Evolutionary conservation across 1,140 invertebrate genomes (phyloP), one percentile per base, ranked within the genome.

Genomic region (Monomorium pharaonis): DNA sequence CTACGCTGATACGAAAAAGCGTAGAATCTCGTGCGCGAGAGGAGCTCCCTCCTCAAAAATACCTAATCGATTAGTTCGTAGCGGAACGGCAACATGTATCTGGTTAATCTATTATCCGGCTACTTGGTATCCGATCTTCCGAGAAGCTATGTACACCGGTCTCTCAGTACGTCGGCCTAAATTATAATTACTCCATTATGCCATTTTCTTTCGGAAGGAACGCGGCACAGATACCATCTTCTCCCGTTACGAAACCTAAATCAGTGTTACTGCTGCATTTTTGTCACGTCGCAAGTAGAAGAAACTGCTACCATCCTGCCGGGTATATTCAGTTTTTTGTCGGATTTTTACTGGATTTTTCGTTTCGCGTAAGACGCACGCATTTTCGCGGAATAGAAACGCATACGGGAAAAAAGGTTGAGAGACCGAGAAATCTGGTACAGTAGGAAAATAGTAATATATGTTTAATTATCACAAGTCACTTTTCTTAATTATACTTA

Each of bases 31-130:
- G 37, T 77, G 24, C 49, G 33, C 33, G 42, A 49, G 16, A 27
- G 60, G 10, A 16, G n/a, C 18, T 67, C 10, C 3, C n/a, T 63
- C 3, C n/a, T 63, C 69, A 81, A 86, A 88, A 88, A 88, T 89
- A 47, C 47, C 51, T 89, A 89, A 89, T 89, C 86, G 88, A 89
- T 88, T 81, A 89, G 75, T 67, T 56, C 70, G 56, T 37, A 33
- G 54, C 58, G 54, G 75, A 88, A 88, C 77, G 75, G 74, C 88
- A 42, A 63, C 47, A 44, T 78, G 87, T 81, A 89, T 83, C 84
- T 86, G 84, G 47, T 86, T 89, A 88, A 88, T 89, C 76, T 86
- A 42, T 89, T 89, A 86, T 86, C 63, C 84, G 42, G 30, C 37
- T 83, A 54, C 44, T 54, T 24, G 63, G 30, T n/a, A 51, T 10